Conservation (phyloP, 1,140 invertebrate species). For the Schlechtendalia chinensis region DNA sequence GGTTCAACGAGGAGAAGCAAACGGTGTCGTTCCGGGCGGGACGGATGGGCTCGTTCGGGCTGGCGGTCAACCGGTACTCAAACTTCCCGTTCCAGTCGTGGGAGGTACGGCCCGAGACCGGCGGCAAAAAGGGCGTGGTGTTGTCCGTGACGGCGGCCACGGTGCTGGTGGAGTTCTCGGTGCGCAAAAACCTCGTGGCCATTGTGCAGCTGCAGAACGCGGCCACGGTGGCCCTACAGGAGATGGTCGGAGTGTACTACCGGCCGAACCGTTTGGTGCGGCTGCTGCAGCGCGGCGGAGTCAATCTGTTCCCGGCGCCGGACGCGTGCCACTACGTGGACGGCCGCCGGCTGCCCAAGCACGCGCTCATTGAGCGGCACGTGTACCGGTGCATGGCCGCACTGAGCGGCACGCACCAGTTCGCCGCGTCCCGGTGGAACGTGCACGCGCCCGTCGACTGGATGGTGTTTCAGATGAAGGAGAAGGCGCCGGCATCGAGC, state of each 20-base stretch:
- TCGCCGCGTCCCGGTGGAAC: constrained; percentile 89
- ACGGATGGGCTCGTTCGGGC: constrained; percentile 70
- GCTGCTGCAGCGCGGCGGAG: constrained; percentile 71
- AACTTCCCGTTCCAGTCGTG: constrained; percentile 83
- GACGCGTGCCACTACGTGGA: constrained; percentile 83
- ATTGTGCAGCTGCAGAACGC: constrained; percentile 63
- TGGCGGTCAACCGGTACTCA: constrained; percentile 71
- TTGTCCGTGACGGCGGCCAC: constrained; percentile 68
- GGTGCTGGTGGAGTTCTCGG: constrained; percentile 68
- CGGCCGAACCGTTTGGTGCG: constrained; percentile 62
- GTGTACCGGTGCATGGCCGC: constrained; percentile 81
- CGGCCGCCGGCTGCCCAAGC: constrained; percentile 67
- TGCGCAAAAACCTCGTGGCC: constrained; percentile 59
- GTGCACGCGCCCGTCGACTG: constrained; percentile 64
- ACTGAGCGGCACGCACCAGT: constrained; percentile 72
- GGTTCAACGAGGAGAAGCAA: constrained; percentile 51
- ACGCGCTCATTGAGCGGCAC: constrained; percentile 74
- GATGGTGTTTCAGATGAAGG: constrained; percentile 72
- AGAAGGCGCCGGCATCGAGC: constrained; percentile 54
- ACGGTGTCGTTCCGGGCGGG: constrained; percentile 72
- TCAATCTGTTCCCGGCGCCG: constrained; percentile 84
- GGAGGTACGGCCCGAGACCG: constrained; percentile 73
- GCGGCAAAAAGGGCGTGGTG: constrained; percentile 60
- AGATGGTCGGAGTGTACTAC: constrained; percentile 61
- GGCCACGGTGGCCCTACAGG: constrained; percentile 59